Conservation (phyloP, 2,113 vertebrate species). For the Zosterops lateralis region DNA sequence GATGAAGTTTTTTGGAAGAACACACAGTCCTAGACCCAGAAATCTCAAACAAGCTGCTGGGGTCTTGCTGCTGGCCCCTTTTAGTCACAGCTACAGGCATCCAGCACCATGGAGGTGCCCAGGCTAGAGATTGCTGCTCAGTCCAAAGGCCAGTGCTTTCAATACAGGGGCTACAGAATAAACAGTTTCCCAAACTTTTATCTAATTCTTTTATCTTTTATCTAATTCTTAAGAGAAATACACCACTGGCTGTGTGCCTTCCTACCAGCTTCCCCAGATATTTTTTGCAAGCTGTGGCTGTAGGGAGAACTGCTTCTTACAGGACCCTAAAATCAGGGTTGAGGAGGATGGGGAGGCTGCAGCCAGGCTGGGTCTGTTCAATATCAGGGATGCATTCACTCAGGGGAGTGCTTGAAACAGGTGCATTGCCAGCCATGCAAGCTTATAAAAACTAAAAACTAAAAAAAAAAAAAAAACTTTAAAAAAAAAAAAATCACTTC, state of each 20-base stretch:
- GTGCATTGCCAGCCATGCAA: background rate
- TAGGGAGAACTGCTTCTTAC: background rate
- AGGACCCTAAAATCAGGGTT: background rate
- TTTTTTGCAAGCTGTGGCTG: background rate
- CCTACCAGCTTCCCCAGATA: background rate
- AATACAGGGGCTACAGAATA: background rate
- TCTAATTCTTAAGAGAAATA: background rate
- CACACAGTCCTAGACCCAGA: background rate
- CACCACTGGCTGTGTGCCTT: background rate
- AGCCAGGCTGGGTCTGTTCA: background rate
- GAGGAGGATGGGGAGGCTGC: background rate
- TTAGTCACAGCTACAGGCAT: background rate
- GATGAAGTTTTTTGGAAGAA: background rate
- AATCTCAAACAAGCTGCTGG: background rate
- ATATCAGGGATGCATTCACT: accelerated
- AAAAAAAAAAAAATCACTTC: slow-evolving; percentile 64
- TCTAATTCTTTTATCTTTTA: background rate
- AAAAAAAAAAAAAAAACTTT: background rate
- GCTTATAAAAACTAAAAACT: slow-evolving; percentile 65
- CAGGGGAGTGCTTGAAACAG: background rate
- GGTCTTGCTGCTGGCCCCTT: background rate
- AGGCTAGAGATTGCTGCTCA: background rate
- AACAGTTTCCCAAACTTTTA: background rate
- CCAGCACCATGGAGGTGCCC: background rate
- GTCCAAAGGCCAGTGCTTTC: background rate